Base-by-base conservation (phyloP, 2,113 vertebrate genomes). In the Odontesthes bonariensis region DNA sequence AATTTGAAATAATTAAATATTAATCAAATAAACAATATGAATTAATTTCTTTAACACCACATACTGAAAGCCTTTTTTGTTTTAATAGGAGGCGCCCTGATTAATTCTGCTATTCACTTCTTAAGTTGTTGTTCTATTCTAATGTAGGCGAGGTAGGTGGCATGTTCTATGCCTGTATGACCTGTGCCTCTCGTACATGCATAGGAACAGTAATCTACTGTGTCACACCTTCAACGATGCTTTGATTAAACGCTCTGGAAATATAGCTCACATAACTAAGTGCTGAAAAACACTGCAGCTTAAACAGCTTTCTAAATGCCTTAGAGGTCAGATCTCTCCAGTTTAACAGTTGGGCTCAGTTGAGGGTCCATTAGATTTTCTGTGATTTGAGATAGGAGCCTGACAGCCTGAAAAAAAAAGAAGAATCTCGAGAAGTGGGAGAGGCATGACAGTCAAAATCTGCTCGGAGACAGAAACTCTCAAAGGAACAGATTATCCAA, bases 1-100 rank as follows among this genome's bases (percentile, higher is more conserved):
- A 69, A 60, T 56, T 65, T 27, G 27, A 27, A 27, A 27, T 27
- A 27, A 71, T 35, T 62, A 56, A 77, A 85, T 81, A 88, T 86
- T 81, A 82, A 89, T 88, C 77, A 55, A 27, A 88, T 86, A 81
- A 87, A 77, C 52, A 52, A 61, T 54, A 58, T n/a, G 53, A 83
- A 86, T 81, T 58, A 56, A 85, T 88, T 77, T 63, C n/a, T 38
- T 12, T 57, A 69, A 49, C 40, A 52, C 22, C 17, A 14, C 14
- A 23, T 47, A 61, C 14, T 13, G 19, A 13, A 65, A 27, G 27
- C 56, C n/a, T 47, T 42, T 54, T 27, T 54, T 54, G 16, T 23
- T 54, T 23, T 11, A 54, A 13, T 14, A 11, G 10, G 11, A 19
- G 2, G 16, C 5, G 10, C 35, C 35, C 35, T 38, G 35, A 38